Base-by-base conservation (phyloP, 2,888 invertebrate species). In the Catocala nupta region DNA sequence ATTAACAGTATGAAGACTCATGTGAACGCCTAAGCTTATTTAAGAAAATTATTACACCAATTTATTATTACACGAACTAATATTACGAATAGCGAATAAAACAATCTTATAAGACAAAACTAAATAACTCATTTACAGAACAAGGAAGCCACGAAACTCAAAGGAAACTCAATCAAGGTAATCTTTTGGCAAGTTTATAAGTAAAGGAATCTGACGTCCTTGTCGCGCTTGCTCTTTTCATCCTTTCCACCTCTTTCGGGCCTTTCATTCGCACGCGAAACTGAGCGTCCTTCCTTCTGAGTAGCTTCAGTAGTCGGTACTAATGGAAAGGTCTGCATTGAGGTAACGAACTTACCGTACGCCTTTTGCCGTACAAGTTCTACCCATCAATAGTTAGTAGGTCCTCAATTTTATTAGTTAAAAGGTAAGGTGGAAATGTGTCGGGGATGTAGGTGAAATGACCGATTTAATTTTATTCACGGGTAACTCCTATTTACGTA, bases 101-200 rank as follows among this genome's bases (percentile, higher is more conserved):
- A 53, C 43, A 59, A 59, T 42, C 12, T 48, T 39, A 49, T 43
- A 54, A 16, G 43, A 48, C 16, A 9, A 9, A 59, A 59, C 59
- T 49, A 60, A 55, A 36, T 55, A 50, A 55, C 16, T 12, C 44
- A 51, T 55, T 55, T 50, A 55, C 11, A 11, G 42, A 55, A 50
- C 50, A 44, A 55, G 50, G 45, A 25, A 48, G 39, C 10, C 12
- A 48, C 52, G 33, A 60, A 64, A 52, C 60, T 45, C 11, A 5
- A 12, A 39, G 45, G 7, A 52, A 73, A 73, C 65, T 61, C 51
- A 77, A 70, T 73, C 57, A 58, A 50, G 33, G 49, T 63, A 63
- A 65, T 70, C 59, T 65, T 70, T 61, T 55, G 11, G 42, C 44
- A 45, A 57, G 36, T 51, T 50, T 51, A 43, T 75, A 52, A 56